These are phyloP conservation scores for Anolis apletophallus DNA, from an alignment of 2,797 vertebrate species.

Conservation along the genomic window DNA sequence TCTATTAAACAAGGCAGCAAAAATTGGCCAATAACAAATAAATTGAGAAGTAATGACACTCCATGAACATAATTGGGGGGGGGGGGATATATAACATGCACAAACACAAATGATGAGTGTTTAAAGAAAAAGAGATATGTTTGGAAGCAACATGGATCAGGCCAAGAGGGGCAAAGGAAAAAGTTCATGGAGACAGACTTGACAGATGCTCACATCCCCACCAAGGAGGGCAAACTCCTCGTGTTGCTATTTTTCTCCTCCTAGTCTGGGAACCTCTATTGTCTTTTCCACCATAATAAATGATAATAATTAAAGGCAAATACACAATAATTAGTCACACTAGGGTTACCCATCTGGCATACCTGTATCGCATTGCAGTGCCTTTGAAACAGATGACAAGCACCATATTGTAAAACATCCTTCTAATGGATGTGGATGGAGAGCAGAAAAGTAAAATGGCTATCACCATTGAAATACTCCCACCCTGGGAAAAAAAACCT, in stretches of 20 bases:
- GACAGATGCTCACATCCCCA: background rate
- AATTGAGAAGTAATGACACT: no score
- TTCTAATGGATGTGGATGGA: conserved; percentile 78
- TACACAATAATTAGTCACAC: conserved; percentile 94
- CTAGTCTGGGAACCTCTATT: conserved; percentile 83
- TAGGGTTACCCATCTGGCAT: conserved; percentile 91
- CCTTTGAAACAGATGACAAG: conserved; percentile 85
- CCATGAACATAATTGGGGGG: no score
- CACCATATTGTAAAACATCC: conserved; percentile 82
- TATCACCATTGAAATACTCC: conserved; percentile 33
- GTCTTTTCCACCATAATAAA: conserved; percentile 88
- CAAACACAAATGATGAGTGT: background rate
- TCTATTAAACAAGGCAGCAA: no score
- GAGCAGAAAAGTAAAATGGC: conserved; percentile 74
- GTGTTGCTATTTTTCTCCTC: conserved; percentile 77
- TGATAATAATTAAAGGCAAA: conserved; percentile 93
- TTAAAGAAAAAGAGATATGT: background rate
- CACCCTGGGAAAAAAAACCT: no score
- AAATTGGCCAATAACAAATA: no score
- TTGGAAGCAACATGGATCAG: background rate
- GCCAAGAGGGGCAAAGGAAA: background rate
- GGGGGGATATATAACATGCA: no score
- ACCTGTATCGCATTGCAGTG: conserved; percentile 84
- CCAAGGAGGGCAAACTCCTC: conserved; percentile 56
- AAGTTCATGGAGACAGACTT: background rate